These are phyloP conservation scores for Smittia aterrima DNA, from an alignment of 2,888 invertebrate species.

Conservation along the genomic window DNA sequence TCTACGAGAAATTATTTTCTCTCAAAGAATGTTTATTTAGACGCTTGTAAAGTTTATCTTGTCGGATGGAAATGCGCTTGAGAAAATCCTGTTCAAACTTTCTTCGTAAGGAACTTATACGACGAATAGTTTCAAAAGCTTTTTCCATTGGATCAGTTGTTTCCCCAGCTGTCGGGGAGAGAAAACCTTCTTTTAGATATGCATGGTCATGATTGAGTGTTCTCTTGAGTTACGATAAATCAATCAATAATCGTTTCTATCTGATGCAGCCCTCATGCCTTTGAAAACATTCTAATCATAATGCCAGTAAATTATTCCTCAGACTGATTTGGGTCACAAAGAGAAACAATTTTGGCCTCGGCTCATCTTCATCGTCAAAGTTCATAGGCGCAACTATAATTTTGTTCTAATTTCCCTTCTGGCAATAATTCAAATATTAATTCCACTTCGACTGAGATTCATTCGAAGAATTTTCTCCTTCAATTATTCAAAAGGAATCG, in stretches of 20 bases:
- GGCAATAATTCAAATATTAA: slow-evolving; percentile 21
- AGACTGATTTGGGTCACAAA: background rate
- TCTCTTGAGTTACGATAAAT: slow-evolving; percentile 20
- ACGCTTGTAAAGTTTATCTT: background rate
- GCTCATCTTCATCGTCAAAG: background rate
- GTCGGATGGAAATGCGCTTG: background rate
- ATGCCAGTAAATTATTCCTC: background rate
- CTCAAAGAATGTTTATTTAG: background rate
- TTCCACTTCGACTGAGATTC: background rate
- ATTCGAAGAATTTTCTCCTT: slow-evolving; percentile 11
- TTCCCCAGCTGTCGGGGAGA: background rate
- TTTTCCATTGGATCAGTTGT: background rate
- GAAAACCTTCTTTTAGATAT: background rate
- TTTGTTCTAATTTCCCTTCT: slow-evolving; percentile 7
- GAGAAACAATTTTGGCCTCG: background rate
- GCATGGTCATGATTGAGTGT: slow-evolving; percentile 35
- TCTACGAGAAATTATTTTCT: background rate
- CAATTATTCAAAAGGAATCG: background rate
- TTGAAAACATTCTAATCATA: background rate
- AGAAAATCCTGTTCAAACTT: background rate
- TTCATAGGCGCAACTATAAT: background rate
- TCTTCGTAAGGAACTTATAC: background rate
- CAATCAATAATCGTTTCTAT: slow-evolving; percentile 18
- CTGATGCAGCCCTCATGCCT: too few species aligned
- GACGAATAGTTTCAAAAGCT: background rate